phyloP scores from a whole-genome alignment of 1,140 invertebrate species.

The Drosophila sturtevanti region DNA sequence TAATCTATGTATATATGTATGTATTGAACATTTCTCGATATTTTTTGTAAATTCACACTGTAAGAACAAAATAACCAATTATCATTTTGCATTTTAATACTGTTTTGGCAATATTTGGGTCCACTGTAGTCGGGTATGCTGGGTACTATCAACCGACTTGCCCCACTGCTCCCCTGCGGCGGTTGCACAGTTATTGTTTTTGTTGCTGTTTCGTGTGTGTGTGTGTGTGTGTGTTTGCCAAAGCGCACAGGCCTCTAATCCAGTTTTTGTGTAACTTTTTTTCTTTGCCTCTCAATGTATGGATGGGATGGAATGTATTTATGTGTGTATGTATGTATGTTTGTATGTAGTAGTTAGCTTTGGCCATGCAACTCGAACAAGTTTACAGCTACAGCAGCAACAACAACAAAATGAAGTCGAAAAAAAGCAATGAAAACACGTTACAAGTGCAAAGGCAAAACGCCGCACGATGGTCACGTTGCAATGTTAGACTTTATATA shows the following conservation, averaged over 20 bases:
- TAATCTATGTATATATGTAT: no score
- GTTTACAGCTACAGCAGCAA: conserved; percentile 67
- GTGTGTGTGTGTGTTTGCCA: conserved; percentile 22
- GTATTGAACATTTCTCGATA: no score
- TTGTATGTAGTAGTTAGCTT: conserved; percentile 6
- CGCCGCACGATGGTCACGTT: conserved; percentile 66
- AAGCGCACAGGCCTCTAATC: conserved; percentile 57
- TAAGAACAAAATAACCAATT: no score
- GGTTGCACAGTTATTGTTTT: conserved; percentile 21
- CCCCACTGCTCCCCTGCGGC: not conserved
- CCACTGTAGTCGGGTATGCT: conserved; percentile 18
- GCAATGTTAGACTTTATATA: conserved; percentile 69
- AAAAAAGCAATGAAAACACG: conserved; percentile 61
- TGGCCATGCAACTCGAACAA: conserved; percentile 59
- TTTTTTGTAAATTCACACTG: no score
- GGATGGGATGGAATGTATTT: conserved; percentile 4
- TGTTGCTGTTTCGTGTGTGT: conserved; percentile 11
- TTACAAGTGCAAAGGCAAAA: conserved; percentile 73
- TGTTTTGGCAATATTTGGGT: not conserved
- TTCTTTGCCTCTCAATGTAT: conserved; percentile 12
- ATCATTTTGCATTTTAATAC: no score
- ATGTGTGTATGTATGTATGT: not conserved
- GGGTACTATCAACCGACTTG: not conserved
- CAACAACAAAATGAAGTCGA: conserved; percentile 24
- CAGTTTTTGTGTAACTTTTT: conserved; percentile 58